Base-by-base conservation (phyloP, 1,140 invertebrate genomes). In the Hermetia illucens region DNA sequence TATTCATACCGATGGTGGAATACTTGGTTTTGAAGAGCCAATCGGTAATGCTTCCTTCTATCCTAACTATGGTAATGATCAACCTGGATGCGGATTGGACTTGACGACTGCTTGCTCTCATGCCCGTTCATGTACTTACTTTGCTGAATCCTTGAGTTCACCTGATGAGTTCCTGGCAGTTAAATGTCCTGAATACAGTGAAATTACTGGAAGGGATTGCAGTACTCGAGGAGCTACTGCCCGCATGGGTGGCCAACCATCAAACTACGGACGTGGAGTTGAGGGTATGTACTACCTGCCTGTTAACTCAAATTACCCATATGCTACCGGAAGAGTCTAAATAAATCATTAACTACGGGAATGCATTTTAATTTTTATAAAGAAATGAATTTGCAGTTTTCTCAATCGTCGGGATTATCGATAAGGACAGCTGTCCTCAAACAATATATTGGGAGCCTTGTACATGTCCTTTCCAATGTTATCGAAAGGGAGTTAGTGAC, bases 21-120 rank as follows among this genome's bases (percentile, higher is more conserved):
- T 69, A 40, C 61, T 79, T 21, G 76, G 69, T 42, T 74, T 75
- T 44, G 53, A 56, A 21, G 67, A 65, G 2, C 66, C 71, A 0
- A 50, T 77, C 35, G 77, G 77, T 3, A 69, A 79, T 48, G 74
- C 70, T 25, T 79, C 84, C 56, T 83, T 79, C 50, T 80, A 74
- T 53, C 73, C 75, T 10, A 80, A 81, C 49, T 77, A 75, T 21
- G 76, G 74, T 4, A 58, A 55, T 2, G 45, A 58, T 5, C 82
- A 85, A 50, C 74, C 76, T 5, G 81, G 80, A 2, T 86, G 82
- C 40, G 49, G 49, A 24, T 44, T 52, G 36, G 55, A 58, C 32
- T 8, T 53, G 42, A 49, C 34, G 45, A 63, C 55, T 35, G 39
- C 34, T 3, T 66, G 63, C 34, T 42, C 59, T 13, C 69, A 70